Conservation (phyloP, 1,140 invertebrate genomes). For the Camponotus floridanus region DNA sequence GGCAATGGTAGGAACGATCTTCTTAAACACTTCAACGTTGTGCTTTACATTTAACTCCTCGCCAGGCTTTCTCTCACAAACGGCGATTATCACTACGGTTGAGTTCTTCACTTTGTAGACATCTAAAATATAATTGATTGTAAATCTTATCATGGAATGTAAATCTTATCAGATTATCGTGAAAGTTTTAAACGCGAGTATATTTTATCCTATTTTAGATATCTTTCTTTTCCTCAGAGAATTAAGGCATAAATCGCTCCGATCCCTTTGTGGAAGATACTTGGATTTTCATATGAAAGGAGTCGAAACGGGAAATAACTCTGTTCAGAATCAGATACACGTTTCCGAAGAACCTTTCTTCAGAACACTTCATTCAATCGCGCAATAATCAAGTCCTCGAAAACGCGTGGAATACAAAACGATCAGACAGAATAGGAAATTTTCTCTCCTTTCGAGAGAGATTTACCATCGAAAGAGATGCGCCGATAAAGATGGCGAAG, state of each 20-base stretch:
- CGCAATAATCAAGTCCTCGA: conserved; percentile 56
- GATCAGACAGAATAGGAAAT: conserved; percentile 36
- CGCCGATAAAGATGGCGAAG: conserved; percentile 60
- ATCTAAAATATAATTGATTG: conserved; percentile 67
- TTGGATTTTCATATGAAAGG: conserved; percentile 48
- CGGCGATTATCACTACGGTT: conserved; percentile 78
- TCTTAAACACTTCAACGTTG: conserved; percentile 89
- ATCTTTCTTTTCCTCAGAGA: neutral
- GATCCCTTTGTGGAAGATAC: neutral
- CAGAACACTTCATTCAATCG: conserved; percentile 39
- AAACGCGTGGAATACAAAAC: conserved; percentile 67
- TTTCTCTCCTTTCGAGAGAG: conserved; percentile 34
- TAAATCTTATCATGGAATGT: neutral
- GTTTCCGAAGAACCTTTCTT: conserved; percentile 44
- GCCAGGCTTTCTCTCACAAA: conserved; percentile 66
- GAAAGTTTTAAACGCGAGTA: neutral
- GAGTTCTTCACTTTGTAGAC: conserved; percentile 80
- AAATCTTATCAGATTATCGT: conserved; percentile 13
- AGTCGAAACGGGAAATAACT: conserved; percentile 51
- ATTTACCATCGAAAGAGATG: conserved; percentile 58
- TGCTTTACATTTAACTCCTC: conserved; percentile 84
- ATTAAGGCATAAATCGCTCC: conserved; percentile 23
- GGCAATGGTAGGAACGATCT: conserved; percentile 87
- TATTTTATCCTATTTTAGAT: neutral
- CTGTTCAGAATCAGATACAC: conserved; percentile 60